Percentiles rank a stretch among this genome's conserved stretches.
phyloP scores from a whole-genome alignment of 2,888 invertebrate species.

The Epistrophella euchroma region DNA sequence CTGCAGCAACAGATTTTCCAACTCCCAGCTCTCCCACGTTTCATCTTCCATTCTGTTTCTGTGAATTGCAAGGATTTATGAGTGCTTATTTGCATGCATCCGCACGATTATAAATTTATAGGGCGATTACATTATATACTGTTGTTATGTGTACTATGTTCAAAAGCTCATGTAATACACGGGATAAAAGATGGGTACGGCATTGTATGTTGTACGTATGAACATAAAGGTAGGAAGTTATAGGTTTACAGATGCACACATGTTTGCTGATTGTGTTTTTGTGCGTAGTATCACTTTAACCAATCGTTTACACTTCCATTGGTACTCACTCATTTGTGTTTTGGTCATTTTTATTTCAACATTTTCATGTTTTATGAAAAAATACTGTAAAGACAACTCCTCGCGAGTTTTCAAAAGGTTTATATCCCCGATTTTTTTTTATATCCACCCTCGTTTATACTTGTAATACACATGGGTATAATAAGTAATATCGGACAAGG shows the following conservation, averaged over 20 bases:
- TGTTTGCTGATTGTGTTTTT: constrained; percentile 24
- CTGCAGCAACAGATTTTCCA: constrained; percentile 2
- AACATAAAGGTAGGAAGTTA: background rate
- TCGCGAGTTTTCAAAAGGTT: background rate
- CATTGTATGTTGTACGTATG: too few species aligned
- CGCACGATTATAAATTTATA: constrained; percentile 61
- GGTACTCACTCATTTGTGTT: constrained; percentile 68
- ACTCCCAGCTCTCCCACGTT: background rate
- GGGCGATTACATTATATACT: background rate
- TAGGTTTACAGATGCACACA: background rate
- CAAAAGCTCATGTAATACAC: background rate
- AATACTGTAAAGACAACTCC: constrained; percentile 17
- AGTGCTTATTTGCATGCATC: constrained; percentile 60
- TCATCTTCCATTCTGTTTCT: background rate
- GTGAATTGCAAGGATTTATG: constrained; percentile 55
- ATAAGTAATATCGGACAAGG: too few species aligned
- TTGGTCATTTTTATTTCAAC: constrained; percentile 68
- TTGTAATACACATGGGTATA: too few species aligned
- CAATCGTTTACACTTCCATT: constrained; percentile 67
- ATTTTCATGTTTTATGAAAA: constrained; percentile 30
- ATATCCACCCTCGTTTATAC: constrained; percentile 29
- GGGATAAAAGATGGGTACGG: background rate
- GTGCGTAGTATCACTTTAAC: constrained; percentile 45
- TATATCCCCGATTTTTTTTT: background rate
- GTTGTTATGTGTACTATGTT: background rate